phyloP scores from a whole-genome alignment of 2,888 invertebrate genomes.

The Laspeyria flexula region DNA sequence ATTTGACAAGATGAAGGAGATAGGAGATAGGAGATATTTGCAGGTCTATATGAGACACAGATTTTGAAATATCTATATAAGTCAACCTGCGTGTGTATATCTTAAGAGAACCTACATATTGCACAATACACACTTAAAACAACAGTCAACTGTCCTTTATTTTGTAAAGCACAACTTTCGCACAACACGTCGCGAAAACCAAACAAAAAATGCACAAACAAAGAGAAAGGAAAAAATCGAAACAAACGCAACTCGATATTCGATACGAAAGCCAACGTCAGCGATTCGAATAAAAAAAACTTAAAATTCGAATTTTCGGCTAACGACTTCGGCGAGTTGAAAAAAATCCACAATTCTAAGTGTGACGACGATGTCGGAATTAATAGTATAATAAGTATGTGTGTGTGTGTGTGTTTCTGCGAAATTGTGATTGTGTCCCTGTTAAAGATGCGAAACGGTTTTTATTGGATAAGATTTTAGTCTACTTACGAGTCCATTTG shows the following conservation, averaged over 20 bases:
- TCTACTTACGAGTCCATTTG: too few species aligned
- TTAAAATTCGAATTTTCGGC: slow-evolving; percentile 48
- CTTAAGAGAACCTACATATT: too few species aligned
- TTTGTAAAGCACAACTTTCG: slow-evolving; percentile 20
- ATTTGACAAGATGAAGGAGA: too few species aligned
- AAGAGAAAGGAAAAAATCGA: slow-evolving; percentile 26
- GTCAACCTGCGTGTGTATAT: too few species aligned
- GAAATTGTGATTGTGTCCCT: slow-evolving; percentile 48
- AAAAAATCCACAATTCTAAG: slow-evolving; percentile 62
- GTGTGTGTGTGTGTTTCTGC: slow-evolving; percentile 65
- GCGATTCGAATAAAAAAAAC: slow-evolving; percentile 39
- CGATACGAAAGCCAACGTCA: slow-evolving; percentile 43
- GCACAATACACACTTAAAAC: slow-evolving; percentile 1
- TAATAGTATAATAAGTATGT: too few species aligned
- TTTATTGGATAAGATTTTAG: background rate
- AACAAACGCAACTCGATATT: slow-evolving; percentile 36
- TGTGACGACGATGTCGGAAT: slow-evolving; percentile 64
- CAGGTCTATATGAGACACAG: too few species aligned
- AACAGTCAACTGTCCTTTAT: slow-evolving; percentile 15
- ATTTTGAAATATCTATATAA: too few species aligned
- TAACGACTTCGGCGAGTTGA: slow-evolving; percentile 60
- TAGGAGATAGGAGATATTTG: too few species aligned
- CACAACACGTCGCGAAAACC: slow-evolving; percentile 15
- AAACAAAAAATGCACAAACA: slow-evolving; percentile 34
- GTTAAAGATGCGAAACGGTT: slow-evolving; percentile 16